phyloP scores from a whole-genome alignment of 2,797 vertebrate species.

The Rhincodon typus region DNA sequence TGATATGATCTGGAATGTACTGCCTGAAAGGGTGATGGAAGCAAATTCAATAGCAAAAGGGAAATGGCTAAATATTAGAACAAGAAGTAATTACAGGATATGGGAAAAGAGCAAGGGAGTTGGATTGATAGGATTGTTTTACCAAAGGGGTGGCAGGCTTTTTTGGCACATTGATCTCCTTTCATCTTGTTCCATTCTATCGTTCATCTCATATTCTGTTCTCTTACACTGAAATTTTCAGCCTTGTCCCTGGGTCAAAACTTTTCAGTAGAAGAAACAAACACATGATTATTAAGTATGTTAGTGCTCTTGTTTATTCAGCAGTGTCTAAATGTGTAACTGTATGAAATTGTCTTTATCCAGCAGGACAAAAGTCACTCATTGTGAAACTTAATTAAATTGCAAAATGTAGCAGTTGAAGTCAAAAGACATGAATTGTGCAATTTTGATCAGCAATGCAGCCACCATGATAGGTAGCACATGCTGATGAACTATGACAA shows the following conservation, averaged over 20 bases:
- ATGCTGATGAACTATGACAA: not conserved
- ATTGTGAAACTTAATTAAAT: not conserved
- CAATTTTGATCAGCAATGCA: not conserved
- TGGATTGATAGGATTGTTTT: not conserved
- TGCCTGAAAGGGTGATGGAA: not conserved
- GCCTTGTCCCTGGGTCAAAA: not conserved
- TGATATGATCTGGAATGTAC: not conserved
- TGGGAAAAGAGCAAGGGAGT: not conserved
- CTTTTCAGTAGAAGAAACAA: not conserved
- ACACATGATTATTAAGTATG: not conserved
- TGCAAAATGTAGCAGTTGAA: not conserved
- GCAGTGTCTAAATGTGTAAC: not conserved
- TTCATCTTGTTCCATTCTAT: not conserved
- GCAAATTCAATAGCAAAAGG: not conserved
- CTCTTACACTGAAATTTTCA: not conserved
- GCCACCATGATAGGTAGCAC: not conserved
- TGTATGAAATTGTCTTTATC: not conserved
- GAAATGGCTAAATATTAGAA: not conserved
- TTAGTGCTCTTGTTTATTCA: not conserved
- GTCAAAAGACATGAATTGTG: not conserved
- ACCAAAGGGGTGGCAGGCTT: not conserved
- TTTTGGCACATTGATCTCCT: not conserved
- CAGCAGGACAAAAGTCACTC: not conserved
- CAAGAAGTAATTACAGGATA: not conserved
- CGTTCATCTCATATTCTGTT: not conserved